Evolutionary conservation across 2,797 vertebrate species (phyloP).

Genomic region (Neopelma chrysocephalum): DNA sequence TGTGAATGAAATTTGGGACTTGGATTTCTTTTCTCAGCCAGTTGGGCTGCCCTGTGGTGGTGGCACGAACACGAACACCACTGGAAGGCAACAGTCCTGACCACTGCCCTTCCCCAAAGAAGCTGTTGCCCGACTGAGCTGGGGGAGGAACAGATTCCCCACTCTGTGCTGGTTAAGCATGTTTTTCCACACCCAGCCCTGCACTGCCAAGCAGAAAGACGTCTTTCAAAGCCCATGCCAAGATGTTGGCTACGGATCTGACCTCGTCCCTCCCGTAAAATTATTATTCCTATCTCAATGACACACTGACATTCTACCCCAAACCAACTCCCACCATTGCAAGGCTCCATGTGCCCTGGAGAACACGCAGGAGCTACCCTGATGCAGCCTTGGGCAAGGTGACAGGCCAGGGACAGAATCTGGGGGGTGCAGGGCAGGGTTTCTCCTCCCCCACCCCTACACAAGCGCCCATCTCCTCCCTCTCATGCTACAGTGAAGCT

Average conservation of each 20-base stretch:
- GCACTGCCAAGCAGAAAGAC: background rate
- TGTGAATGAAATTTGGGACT: background rate
- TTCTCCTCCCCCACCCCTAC: background rate
- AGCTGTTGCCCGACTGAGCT: background rate
- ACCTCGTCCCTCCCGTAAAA: background rate
- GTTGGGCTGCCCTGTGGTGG: background rate
- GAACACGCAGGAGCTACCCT: background rate
- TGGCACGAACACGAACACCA: fast-evolving
- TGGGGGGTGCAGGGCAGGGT: background rate
- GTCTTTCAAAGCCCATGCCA: background rate
- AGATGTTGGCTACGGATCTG: fast-evolving
- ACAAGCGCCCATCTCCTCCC: background rate
- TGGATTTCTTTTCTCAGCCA: background rate
- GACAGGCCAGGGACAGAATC: background rate
- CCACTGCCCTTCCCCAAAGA: fast-evolving
- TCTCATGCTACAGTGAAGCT: background rate
- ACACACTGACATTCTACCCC: fast-evolving
- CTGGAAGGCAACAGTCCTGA: background rate
- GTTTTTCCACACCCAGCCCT: background rate
- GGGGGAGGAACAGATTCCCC: background rate
- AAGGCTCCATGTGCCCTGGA: fast-evolving
- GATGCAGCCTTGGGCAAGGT: background rate
- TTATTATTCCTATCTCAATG: background rate
- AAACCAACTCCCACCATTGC: fast-evolving
- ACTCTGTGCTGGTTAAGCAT: fast-evolving